These are phyloP conservation scores for Agrilus cyanescens DNA, from an alignment of 2,888 invertebrate species.

Conservation along the genomic window DNA sequence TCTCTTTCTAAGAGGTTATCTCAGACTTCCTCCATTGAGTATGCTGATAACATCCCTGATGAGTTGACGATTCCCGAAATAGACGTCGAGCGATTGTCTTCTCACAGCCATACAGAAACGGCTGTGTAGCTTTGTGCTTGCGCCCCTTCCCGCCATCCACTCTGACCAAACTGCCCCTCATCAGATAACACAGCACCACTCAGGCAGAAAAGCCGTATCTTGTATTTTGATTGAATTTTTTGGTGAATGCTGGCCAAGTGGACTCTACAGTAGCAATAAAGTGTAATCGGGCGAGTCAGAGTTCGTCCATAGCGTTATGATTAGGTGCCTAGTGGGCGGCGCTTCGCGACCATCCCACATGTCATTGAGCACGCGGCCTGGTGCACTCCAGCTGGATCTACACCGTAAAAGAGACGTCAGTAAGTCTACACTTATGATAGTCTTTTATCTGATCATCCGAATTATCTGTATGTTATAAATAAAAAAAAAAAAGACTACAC, in stretches of 20 bases:
- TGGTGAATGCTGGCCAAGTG: slow-evolving; percentile 27
- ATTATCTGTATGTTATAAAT: too few relatives aligned
- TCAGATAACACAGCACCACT: slow-evolving; percentile 20
- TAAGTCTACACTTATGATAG: slow-evolving; percentile 10
- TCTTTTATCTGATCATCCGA: slow-evolving; percentile 2
- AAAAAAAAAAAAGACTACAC: too few relatives aligned
- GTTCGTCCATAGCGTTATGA: slow-evolving; percentile 33
- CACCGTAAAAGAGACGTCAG: slow-evolving; percentile 6
- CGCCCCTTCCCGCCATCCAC: slow-evolving; percentile 19
- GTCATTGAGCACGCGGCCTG: slow-evolving; percentile 25
- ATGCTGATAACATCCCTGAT: slow-evolving; percentile 79
- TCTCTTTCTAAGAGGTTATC: slow-evolving; percentile 85
- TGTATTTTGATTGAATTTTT: slow-evolving; percentile 15
- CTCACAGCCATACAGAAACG: slow-evolving; percentile 90
- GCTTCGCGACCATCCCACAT: slow-evolving; percentile 18
- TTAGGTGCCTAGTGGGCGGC: slow-evolving; percentile 35
- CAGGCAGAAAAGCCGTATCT: too few relatives aligned
- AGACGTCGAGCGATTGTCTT: slow-evolving; percentile 84
- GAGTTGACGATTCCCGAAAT: slow-evolving; percentile 83
- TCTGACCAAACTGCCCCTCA: slow-evolving; percentile 19
- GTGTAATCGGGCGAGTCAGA: slow-evolving; percentile 28
- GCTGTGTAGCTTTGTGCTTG: slow-evolving; percentile 57
- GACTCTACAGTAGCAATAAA: slow-evolving; percentile 32
- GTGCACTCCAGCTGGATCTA: slow-evolving; percentile 25
- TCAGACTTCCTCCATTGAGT: slow-evolving; percentile 85